Base-by-base conservation (phyloP, 1,140 invertebrate species). In the Protaetia brevitarsis region DNA sequence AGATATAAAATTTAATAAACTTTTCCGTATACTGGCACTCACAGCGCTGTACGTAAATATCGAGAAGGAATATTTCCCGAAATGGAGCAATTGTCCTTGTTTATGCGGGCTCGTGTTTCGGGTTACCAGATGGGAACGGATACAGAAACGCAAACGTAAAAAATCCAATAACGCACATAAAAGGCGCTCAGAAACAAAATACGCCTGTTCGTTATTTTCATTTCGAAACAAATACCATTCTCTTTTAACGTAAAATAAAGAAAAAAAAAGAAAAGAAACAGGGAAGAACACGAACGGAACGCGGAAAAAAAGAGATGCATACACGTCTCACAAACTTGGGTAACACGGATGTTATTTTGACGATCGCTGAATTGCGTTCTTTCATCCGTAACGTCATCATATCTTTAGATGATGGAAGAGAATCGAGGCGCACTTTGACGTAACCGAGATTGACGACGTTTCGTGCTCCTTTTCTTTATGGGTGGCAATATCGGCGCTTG, bases 401-500 rank as follows among this genome's bases (percentile, higher is more conserved):
- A 51, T 51, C 41, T 51, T 51, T 23, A 4, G 41, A 51, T 51
- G 41, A 51, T 51, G 13, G 41, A 51, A 23, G 41, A 51, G 16
- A 23, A 1, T 51, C 6, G 16, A 23, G 19, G 19, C 21, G 41
- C 8, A 51, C 2, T 51, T 51, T 51, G 41, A 51, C 41, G 16
- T 51, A 51, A 51, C 41, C 26, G 41, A 51, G 41, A 51, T 51
- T 51, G 41, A 51, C 19, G 41, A 19, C n/a, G n/a, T n/a, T n/a
- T n/a, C n/a, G n/a, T 51, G 13, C 41, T 16, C 11, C 37, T 45
- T 16, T 45, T 45, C 21, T 45, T 19, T n/a, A 13, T 7, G 13
- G 37, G 19, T 19, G 16, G 13, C 26, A 51, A 51, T 19, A 23
- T 51, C 19, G 13, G 19, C 2, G 41, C 26, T 10, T 23, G 1